Conservation (phyloP, 2,888 invertebrate genomes). For the Hirtodrosophila cameraria region DNA sequence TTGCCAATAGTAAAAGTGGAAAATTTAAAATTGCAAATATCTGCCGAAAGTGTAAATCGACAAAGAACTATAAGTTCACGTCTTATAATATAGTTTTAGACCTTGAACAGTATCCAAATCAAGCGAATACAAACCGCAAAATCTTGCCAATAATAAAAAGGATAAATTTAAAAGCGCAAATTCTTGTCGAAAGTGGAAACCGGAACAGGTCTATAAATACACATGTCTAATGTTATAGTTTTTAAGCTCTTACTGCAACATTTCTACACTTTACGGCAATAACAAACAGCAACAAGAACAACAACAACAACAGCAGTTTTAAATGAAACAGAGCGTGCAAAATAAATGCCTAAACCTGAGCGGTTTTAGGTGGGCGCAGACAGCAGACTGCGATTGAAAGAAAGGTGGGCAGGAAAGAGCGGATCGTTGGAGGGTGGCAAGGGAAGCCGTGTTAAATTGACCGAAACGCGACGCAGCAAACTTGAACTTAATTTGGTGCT, state of each 20-base stretch:
- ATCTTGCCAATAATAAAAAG: no score
- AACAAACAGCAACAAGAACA: constrained; percentile 10
- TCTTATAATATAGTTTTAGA: no score
- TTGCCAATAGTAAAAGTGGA: no score
- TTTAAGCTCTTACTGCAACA: constrained; percentile 9
- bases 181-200: no score
- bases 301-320: constrained; percentile 37
- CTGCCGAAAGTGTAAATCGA: no score
- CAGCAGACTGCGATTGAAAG: not conserved
- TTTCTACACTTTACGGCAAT: not conserved
- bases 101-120: no score
- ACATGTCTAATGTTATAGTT: constrained; percentile 3
- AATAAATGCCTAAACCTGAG: constrained; percentile 57
- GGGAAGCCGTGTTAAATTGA: constrained; percentile 65
- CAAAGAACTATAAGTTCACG: no score
- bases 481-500: constrained; percentile 63
- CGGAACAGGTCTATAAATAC: no score
- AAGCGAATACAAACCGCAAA: no score
- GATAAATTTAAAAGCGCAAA: no score
- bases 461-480: constrained; percentile 65
- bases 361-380: constrained; percentile 32
- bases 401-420: not conserved
- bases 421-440: no score
- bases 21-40: no score
- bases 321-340: constrained; percentile 58